Percentiles rank a stretch among this genome's conserved stretches.
Evolutionary conservation across 1,140 invertebrate genomes (phyloP).

Genomic region (Oppia nitens): DNA sequence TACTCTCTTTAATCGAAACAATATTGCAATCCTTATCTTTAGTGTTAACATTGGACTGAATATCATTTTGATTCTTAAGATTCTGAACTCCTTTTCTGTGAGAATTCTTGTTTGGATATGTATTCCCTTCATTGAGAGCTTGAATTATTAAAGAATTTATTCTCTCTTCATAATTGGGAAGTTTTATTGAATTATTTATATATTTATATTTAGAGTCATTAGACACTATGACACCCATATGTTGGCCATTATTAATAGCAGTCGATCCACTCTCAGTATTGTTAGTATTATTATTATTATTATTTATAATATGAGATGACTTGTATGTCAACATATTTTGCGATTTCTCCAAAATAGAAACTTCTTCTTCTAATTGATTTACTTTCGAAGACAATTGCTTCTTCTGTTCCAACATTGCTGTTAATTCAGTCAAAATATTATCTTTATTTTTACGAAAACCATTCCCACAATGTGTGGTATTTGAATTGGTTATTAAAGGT

Average conservation of each 20-base stretch:
- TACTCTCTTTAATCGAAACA: not conserved
- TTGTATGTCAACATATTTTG: constrained; percentile 35
- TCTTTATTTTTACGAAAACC: constrained; percentile 47
- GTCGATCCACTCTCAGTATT: not conserved
- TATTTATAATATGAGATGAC: not conserved
- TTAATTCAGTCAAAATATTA: constrained; percentile 65
- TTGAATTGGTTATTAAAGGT: not conserved
- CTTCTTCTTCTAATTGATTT: constrained; percentile 50
- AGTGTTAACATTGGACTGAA: not conserved
- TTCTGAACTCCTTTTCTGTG: too few relatives aligned
- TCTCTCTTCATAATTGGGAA: constrained; percentile 63
- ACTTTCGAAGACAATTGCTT: constrained; percentile 63
- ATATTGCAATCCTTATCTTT: not conserved
- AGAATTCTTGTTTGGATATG: not conserved
- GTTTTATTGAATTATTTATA: not conserved
- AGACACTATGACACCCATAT: not conserved
- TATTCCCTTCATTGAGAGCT: constrained; percentile 49
- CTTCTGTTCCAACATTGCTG: constrained; percentile 53
- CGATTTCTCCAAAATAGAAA: constrained; percentile 49
- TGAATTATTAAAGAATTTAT: constrained; percentile 78
- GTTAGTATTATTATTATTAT: not conserved
- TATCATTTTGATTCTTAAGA: too few relatives aligned
- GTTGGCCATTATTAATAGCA: too few relatives aligned
- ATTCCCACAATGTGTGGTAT: constrained; percentile 1
- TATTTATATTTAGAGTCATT: not conserved